Conservation (phyloP, 2,888 invertebrate species). For the Achlya flavicornis region DNA sequence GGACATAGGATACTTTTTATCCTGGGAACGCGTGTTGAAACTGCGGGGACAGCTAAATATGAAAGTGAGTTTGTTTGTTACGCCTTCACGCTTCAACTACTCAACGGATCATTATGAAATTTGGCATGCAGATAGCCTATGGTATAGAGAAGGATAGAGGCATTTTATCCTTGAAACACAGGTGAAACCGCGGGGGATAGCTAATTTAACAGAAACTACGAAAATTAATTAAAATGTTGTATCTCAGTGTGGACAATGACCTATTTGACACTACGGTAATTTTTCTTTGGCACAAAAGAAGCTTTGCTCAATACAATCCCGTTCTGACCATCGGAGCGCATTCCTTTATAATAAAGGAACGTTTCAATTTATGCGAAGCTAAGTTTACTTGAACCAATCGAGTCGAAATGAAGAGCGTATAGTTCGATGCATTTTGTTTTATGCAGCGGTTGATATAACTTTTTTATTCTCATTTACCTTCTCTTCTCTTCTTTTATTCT, state of each 20-base stretch:
- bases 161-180: too few relatives aligned
- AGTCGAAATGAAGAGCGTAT: slow-evolving; percentile 29
- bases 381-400: slow-evolving; percentile 37
- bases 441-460: background rate
- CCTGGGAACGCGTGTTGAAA: too few relatives aligned
- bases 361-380: slow-evolving; percentile 38
- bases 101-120: too few relatives aligned
- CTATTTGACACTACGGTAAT: slow-evolving; percentile 35
- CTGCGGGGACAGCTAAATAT: too few relatives aligned
- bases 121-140: too few relatives aligned
- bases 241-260: slow-evolving; percentile 26
- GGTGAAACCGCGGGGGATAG: too few relatives aligned
- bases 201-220: too few relatives aligned
- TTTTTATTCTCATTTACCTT: background rate
- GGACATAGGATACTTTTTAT: too few relatives aligned
- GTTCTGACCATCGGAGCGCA: slow-evolving; percentile 28
- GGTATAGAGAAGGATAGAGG: too few relatives aligned
- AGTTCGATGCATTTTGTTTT: slow-evolving; percentile 28
- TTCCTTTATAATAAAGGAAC: slow-evolving; percentile 37
- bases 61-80: too few relatives aligned
- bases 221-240: slow-evolving; percentile 10
- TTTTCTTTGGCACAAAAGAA: slow-evolving; percentile 40
- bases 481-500: background rate
- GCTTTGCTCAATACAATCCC: slow-evolving; percentile 43
- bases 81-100: too few relatives aligned